Base-by-base conservation (phyloP, 2,888 invertebrate species). In the Belgica antarctica region DNA sequence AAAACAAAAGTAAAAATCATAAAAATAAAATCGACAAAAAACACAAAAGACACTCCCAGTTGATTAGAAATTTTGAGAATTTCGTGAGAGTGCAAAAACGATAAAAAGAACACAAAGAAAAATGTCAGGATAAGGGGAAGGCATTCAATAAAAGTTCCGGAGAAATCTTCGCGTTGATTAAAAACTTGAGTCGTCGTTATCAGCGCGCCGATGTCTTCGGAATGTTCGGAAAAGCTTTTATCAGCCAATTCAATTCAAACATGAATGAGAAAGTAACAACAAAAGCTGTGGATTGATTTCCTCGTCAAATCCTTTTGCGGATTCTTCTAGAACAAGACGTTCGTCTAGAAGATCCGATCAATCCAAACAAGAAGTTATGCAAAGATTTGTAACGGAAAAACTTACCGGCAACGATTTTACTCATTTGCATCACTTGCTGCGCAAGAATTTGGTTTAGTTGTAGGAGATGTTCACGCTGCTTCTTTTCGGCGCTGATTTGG, bases 391-490 rank as follows among this genome's bases (percentile, higher is more conserved):
- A n/a, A n/a, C n/a, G n/a, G n/a, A n/a, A n/a, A n/a, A 52, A 82
- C 86, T 84, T 85, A 95, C 95, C 95, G 81, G 96, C 95, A 75
- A 94, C 94, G 78, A 93, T 90, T 85, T 94, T 93, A 83, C 94
- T 94, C 85, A 92, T 93, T 82, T 93, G 92, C 85, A 94, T 95
- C 75, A 95, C 95, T 83, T 93, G 92, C 79, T 92, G 90, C 72
- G 95, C 96, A 75, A 96, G 83, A 75, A 94, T 90, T 82, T 95
- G 94, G 83, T 93, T 93, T 76, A 96, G 84, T 78, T 93, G 92
- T 72, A 96, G 84, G 75, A 96, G 83, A 79, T 94, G 92, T 75
- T 94, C 92, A 69, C 95, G 85, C 77, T 93, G 92, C 74, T 89
- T 85, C 81, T 93, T 94, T 78, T 94, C 94, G 76, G 89, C 91